Conservation (phyloP, 2,888 invertebrate genomes). For the Melipona beecheii region DNA sequence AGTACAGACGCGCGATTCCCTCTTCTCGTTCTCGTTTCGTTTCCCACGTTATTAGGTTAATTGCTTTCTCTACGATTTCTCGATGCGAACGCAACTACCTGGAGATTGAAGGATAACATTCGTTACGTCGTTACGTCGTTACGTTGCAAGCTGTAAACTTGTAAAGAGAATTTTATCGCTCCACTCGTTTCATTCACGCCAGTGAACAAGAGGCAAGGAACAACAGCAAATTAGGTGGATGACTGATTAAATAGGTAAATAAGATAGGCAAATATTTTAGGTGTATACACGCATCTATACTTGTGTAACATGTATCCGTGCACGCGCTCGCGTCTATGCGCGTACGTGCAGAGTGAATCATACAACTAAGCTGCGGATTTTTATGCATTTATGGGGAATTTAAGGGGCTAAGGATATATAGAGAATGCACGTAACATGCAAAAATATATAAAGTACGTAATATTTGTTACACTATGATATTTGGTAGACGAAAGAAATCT, state of each 20-base stretch:
- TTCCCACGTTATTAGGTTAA: not conserved
- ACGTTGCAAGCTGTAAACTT: not conserved
- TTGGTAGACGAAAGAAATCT: not conserved
- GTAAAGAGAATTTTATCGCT: slow-evolving; percentile 27
- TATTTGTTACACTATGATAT: not conserved
- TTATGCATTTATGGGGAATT: not conserved
- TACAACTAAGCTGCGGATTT: not conserved
- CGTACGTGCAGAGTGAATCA: not conserved
- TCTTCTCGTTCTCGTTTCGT: not conserved
- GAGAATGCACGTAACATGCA: not conserved
- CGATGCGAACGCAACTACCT: not conserved
- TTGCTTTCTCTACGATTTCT: not conserved
- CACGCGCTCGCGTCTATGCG: not conserved
- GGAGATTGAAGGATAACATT: not conserved
- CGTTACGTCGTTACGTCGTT: slow-evolving; percentile 1
- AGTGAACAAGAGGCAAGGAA: not conserved
- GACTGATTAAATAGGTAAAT: slow-evolving; percentile 34
- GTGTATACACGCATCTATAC: not conserved
- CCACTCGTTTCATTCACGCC: slow-evolving; percentile 13
- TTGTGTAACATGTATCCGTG: not conserved
- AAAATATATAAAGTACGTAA: not conserved
- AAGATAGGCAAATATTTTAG: slow-evolving; percentile 21
- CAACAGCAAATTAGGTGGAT: slow-evolving; percentile 11
- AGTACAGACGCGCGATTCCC: not conserved
- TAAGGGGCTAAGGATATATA: not conserved